Base-by-base conservation (phyloP, 2,888 invertebrate species). In the Candidula unifasciata region DNA sequence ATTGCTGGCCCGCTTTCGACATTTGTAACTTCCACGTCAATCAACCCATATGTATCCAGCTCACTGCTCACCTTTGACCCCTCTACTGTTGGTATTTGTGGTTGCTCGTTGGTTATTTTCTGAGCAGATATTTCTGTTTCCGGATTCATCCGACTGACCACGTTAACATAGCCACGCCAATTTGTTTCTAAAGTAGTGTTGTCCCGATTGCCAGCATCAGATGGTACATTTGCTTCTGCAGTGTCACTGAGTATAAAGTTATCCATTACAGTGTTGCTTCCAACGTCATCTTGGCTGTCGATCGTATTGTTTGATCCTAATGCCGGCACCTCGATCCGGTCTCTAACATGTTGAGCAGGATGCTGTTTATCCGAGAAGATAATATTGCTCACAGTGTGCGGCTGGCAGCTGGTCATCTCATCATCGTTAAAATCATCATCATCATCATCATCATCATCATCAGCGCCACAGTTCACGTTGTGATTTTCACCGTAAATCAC, bases 381-480 rank as follows among this genome's bases (percentile, higher is more conserved):
- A n/a, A 54, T 74, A 21, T 30, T 54, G n/a, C 6, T 52, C 2
- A 54, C 52, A 21, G n/a, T 54, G 1, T 21, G 18, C 2, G 30
- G 54, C 16, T 54, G 27, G 27, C 30, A 54, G 18, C 13, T 44
- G 44, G 10, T 2, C 13, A 27, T 21, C 0, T 18, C 5, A 21
- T 74, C 74, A 16, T 54, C 54, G n/a, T n/a, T n/a, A n/a, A n/a
- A n/a, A 10, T 74, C 73, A 27, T 73, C 73, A 52, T 13, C 24
- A 18, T 54, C 74, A 8, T n/a, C n/a, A 2, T 18, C 5, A 21
- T 74, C 74, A 16, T 54, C 54, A 10, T 74, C 73, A 27, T 73
- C 73, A 52, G n/a, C 24, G 16, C 74, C 74, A 8, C 74, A 74
- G 54, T 74, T 74, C 13, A 54, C 30, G 52, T 74, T 74, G 13